Evolutionary conservation across 2,113 vertebrate species (phyloP).

Genomic region (Mirza zaza): DNA sequence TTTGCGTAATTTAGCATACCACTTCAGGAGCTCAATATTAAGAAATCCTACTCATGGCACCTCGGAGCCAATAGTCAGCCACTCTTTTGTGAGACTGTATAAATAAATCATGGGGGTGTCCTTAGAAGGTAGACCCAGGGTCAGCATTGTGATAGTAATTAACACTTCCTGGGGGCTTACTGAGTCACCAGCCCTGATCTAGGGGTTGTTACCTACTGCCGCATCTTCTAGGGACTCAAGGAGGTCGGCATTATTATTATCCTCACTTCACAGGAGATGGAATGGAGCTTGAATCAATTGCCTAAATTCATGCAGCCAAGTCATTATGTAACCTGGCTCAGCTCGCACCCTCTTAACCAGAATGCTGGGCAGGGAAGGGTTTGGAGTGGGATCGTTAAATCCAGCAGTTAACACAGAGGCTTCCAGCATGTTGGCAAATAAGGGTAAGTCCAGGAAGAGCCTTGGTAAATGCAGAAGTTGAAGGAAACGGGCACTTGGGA

Average conservation of each 20-base stretch:
- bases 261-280: background rate
- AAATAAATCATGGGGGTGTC: background rate
- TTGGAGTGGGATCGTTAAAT: background rate
- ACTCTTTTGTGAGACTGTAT: background rate
- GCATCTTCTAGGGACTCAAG: background rate
- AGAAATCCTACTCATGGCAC: background rate
- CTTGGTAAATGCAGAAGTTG: background rate
- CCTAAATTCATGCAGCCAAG: background rate
- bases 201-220: rapidly evolving
- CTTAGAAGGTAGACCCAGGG: background rate
- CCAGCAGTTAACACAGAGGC: background rate
- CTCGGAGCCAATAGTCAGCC: background rate
- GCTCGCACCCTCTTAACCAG: background rate
- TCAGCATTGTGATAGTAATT: rapidly evolving
- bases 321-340: background rate
- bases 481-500: background rate
- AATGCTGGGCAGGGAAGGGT: background rate
- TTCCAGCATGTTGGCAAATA: rapidly evolving
- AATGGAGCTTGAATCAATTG: background rate
- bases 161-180: background rate
- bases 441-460: background rate
- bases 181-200: background rate
- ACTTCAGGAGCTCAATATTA: background rate
- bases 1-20: background rate
- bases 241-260: background rate